Conservation (phyloP, 1,140 invertebrate genomes). For the Yoshiicerus persimilis region DNA sequence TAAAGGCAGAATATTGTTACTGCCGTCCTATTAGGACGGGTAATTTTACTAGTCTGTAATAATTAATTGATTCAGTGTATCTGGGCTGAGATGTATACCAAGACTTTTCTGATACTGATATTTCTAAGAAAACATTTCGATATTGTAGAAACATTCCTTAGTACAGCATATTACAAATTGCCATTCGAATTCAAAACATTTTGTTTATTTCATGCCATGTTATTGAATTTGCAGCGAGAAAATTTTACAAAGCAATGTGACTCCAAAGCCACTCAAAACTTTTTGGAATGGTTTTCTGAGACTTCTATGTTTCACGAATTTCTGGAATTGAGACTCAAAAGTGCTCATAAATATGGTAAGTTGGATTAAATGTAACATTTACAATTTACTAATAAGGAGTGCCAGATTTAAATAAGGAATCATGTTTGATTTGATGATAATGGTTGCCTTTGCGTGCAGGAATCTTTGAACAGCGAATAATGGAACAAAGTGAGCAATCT, state of each 20-base stretch:
- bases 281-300: constrained; percentile 80
- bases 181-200: not conserved
- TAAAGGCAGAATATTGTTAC: too few species aligned
- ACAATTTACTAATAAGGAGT: not conserved
- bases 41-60: too few species aligned
- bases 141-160: too few species aligned
- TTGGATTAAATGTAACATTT: not conserved
- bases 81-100: too few species aligned
- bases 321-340: constrained; percentile 51
- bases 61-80: too few species aligned
- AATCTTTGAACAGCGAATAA: constrained; percentile 52
- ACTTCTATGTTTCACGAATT: constrained; percentile 74
- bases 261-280: constrained; percentile 66
- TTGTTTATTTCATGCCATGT: not conserved
- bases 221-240: constrained; percentile 61
- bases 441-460: constrained; percentile 45
- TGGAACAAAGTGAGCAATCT: constrained; percentile 49
- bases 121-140: too few species aligned
- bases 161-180: too few species aligned
- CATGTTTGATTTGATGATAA: not conserved
- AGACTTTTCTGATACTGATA: too few species aligned
- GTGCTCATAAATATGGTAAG: constrained; percentile 40
- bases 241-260: constrained; percentile 62
- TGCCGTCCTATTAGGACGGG: too few species aligned
- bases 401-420: not conserved